These are phyloP conservation scores for Myotis pilosus DNA, from an alignment of 2,797 vertebrate genomes.

Conservation along the genomic window DNA sequence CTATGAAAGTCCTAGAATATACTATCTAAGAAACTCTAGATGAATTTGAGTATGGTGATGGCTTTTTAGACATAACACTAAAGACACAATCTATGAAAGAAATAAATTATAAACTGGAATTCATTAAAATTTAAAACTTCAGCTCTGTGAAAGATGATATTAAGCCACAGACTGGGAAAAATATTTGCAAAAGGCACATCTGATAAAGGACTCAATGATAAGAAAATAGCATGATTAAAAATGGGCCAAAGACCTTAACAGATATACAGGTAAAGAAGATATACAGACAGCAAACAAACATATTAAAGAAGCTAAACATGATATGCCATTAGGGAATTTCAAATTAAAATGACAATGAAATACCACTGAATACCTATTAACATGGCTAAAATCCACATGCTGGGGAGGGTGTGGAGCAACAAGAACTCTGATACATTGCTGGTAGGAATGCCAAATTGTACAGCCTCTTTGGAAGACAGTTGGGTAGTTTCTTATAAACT, in stretches of 20 bases:
- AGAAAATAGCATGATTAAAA: neutral
- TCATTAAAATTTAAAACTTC: neutral
- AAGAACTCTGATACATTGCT: neutral
- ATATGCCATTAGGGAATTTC: neutral
- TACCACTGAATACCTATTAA: neutral
- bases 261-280: neutral
- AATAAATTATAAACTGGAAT: neutral
- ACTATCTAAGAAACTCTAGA: neutral
- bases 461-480: neutral
- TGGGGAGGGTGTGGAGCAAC: neutral
- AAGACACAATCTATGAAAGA: neutral
- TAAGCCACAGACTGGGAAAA: neutral
- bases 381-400: neutral
- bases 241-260: neutral
- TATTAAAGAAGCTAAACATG: neutral
- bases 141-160: neutral
- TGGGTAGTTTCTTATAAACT: neutral
- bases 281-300: neutral
- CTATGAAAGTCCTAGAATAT: neutral
- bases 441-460: neutral
- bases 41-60: neutral
- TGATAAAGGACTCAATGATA: neutral
- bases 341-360: neutral
- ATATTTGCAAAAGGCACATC: neutral
- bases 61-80: neutral